Evolutionary conservation across 2,888 invertebrate genomes (phyloP).

Genomic region (Galerucella pusilla): DNA sequence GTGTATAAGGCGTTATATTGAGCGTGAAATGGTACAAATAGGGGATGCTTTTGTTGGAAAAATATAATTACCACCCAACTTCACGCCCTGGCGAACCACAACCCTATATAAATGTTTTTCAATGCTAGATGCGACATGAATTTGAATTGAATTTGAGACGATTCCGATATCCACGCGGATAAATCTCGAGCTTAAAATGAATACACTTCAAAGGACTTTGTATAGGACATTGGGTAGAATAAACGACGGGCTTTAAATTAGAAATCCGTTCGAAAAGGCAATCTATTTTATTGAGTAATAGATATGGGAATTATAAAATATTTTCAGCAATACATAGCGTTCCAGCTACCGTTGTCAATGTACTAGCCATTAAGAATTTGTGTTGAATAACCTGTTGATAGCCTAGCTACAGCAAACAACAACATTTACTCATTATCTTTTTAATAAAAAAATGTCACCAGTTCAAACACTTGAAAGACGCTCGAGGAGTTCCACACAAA

Average conservation of each 20-base stretch:
- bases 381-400: background rate
- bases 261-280: background rate
- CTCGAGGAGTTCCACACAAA: background rate
- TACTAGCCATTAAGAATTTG: too few species aligned
- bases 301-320: background rate
- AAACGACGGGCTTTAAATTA: background rate
- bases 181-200: background rate
- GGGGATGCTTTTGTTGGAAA: background rate
- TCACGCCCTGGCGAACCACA: background rate
- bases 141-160: background rate
- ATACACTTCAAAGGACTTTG: background rate
- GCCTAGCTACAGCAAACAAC: slow-evolving; percentile 9
- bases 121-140: slow-evolving; percentile 2
- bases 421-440: background rate
- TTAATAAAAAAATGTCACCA: background rate
- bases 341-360: too few species aligned
- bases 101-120: background rate
- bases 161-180: background rate
- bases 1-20: background rate
- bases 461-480: background rate
- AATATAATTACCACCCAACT: background rate
- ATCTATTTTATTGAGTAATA: background rate
- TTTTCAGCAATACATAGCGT: background rate
- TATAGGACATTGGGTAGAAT: background rate
- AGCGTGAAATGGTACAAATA: background rate